Evolutionary conservation across 1,140 invertebrate genomes (phyloP), one percentile per base, ranked within the genome.

Genomic region (Drosophila guanche): DNA sequence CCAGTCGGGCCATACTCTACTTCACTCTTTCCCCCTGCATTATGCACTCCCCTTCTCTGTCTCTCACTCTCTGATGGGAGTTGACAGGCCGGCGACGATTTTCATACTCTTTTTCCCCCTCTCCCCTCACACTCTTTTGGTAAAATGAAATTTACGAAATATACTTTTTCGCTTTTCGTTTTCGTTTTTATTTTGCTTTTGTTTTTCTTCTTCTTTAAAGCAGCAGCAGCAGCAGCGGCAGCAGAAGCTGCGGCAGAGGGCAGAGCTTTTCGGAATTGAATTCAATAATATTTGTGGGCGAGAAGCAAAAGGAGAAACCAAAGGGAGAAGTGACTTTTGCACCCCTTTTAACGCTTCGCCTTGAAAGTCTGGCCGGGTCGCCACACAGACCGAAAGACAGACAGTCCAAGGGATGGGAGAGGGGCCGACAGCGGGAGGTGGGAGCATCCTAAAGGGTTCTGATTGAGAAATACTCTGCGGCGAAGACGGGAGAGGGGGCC

Each of bases 61-160:
- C 43, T 60, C 55, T 40, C 47, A 37, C 33, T 47, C 67, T 23
- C 33, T 37, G 33, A 37, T 57, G 43, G 20, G 42, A 56, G 54
- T 73, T 74, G 68, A 61, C 76, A 78, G 61, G 79, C 67, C 81
- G 81, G 77, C 78, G 75, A 83, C 84, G 83, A 83, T 88, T 78
- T 77, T 83, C 78, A 72, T 83, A 59, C 75, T 88, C 74, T 20
- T 29, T 29, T 7, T 29, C 3, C 29, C 6, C 33, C 1, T 37
- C 33, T 12, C 33, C 33, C 0, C 33, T 37, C 33, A 37, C 3
- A 12, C 10, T 33, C 8, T 3, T 33, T 59, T 76, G 66, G 74
- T 76, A 83, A 88, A 88, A 88, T 88, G 83, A 88, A 88, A 72
- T 88, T 86, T 88, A 76, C 81, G 77, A 86, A 86, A 86, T 81